A percentile compares a stretch with the other conserved stretches of the same genome.
phyloP scores from a whole-genome alignment of 2,888 invertebrate species.

The Crematogaster levior region DNA sequence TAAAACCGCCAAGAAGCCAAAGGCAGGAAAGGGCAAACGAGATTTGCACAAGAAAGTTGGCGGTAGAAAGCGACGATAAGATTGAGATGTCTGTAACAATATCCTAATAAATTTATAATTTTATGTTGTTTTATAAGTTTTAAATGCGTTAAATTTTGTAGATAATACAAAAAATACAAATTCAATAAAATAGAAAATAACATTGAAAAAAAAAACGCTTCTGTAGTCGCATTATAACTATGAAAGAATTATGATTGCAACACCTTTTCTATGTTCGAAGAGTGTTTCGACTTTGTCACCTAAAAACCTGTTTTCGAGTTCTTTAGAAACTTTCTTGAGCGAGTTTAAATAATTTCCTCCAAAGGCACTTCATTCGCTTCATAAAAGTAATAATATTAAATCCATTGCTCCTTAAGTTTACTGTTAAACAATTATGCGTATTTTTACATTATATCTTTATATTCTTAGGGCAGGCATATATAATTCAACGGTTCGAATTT shows the following conservation, averaged over 20 bases:
- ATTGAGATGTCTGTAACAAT: conserved; percentile 48
- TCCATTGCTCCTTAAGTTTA: neutral
- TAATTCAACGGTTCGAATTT: neutral
- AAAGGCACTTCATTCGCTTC: neutral
- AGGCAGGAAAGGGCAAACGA: conserved; percentile 90
- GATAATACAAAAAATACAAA: neutral
- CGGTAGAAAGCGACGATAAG: conserved; percentile 91
- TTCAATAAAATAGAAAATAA: neutral
- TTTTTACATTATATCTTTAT: neutral
- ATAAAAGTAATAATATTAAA: neutral
- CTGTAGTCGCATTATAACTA: too few species aligned
- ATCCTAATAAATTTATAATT: neutral
- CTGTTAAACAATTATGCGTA: neutral
- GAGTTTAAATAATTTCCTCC: neutral
- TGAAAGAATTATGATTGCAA: too few species aligned
- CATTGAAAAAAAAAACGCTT: too few species aligned
- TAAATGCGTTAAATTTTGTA: neutral
- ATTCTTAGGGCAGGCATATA: neutral
- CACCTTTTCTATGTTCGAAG: neutral
- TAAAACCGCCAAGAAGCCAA: conserved; percentile 87
- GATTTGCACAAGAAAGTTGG: conserved; percentile 89
- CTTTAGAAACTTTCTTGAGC: neutral
- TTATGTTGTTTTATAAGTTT: neutral
- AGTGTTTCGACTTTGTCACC: neutral
- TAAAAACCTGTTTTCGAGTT: neutral